These are phyloP conservation scores for Megaptera novaeangliae DNA, from an alignment of 2,113 vertebrate genomes.

Conservation along the genomic window DNA sequence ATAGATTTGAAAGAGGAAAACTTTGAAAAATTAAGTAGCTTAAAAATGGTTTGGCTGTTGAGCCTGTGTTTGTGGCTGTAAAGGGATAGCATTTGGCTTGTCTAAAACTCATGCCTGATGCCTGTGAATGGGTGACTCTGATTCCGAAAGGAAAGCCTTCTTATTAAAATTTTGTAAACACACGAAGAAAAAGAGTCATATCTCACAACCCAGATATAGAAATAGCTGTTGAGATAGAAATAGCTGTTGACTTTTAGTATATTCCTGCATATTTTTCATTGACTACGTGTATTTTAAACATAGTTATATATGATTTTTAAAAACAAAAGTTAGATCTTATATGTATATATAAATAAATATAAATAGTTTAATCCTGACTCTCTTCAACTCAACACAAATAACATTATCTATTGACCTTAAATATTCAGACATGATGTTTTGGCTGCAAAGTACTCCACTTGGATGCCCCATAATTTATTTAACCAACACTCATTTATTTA, in stretches of 20 bases:
- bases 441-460: background rate
- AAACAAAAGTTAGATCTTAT: background rate
- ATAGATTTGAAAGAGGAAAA: background rate
- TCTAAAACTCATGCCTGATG: background rate
- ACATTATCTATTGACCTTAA: background rate
- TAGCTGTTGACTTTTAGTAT: background rate
- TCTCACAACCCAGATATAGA: background rate
- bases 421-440: background rate
- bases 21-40: background rate
- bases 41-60: background rate
- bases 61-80: background rate
- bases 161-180: background rate
- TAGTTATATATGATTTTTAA: background rate
- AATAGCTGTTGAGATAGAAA: background rate
- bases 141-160: background rate
- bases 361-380: background rate
- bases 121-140: background rate
- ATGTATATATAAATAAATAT: background rate
- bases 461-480: background rate
- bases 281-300: background rate
- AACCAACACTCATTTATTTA: background rate
- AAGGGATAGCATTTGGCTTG: background rate
- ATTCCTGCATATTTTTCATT: background rate
- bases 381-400: background rate
- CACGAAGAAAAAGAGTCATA: too few species aligned